Evolutionary conservation across 23 tunicate species (phyloP).

Genomic region (Phallusia fumigata): DNA sequence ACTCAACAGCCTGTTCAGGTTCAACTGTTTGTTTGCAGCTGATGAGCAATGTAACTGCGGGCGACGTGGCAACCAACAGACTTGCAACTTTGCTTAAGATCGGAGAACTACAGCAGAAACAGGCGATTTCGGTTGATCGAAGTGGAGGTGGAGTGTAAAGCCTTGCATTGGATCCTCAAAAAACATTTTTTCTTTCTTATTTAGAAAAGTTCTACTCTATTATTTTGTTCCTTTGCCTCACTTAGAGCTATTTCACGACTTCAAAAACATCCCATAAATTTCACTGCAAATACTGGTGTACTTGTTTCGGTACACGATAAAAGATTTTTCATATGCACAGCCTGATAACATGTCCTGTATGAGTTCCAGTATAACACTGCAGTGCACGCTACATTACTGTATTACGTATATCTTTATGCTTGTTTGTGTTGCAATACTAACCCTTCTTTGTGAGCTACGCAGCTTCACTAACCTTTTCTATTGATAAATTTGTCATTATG

Average conservation of each 20-base stretch:
- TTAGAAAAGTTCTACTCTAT: background rate
- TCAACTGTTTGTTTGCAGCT: conserved; percentile 34
- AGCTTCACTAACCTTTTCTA: background rate
- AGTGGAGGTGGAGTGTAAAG: conserved; percentile 79
- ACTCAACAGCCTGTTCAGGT: background rate
- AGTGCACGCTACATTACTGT: background rate
- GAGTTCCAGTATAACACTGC: background rate
- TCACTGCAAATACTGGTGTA: background rate
- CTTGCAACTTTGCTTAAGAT: conserved; percentile 71
- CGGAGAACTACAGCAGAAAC: conserved; percentile 46
- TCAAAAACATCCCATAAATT: background rate
- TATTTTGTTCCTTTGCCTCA: background rate
- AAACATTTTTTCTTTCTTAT: background rate
- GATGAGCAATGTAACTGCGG: conserved; percentile 73
- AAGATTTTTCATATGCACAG: background rate
- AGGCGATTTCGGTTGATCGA: conserved; percentile 50
- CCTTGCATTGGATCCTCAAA: background rate
- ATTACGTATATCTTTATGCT: background rate
- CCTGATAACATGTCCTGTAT: background rate
- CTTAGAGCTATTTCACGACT: background rate
- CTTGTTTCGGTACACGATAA: background rate
- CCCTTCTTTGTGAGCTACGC: background rate
- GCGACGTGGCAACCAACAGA: conserved; percentile 55
- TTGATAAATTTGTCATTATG: background rate
- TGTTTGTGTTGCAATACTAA: conserved; percentile 1